Base-by-base conservation (phyloP, 2,113 vertebrate genomes). In the Anseranas semipalmata region DNA sequence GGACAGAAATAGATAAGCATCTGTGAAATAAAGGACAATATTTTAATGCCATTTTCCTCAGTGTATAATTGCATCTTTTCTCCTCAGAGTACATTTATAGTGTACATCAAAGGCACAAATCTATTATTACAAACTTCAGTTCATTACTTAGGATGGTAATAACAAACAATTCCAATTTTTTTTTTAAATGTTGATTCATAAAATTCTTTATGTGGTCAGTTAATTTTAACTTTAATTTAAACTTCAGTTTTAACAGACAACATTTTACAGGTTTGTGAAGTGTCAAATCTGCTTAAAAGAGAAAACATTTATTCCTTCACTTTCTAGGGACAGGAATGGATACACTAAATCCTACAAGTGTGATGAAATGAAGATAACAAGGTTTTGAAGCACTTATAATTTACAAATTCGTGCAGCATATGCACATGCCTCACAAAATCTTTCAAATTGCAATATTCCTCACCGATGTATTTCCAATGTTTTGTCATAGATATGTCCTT, bases 41-140 rank as follows among this genome's bases (percentile, higher is more conserved):
- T 28, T 95, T 93, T 75, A 89, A 96, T 87, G 93, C 30, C 16
- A 78, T 85, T 94, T 89, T 60, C 81, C 41, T 46, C 5, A 4
- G 50, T 45, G 72, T 35, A 65, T 93, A 91, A 93, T 53, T 68
- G 48, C 28, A 66, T 91, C 91, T 87, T 87, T 87, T 82, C 77
- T 93, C 70, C 77, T 76, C 86, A 82, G 81, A 96, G 35, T 68
- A 89, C 28, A 46, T 85, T 89, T 87, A 50, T 72, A 62, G 18
- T 60, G 77, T 89, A 89, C 81, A 95, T 89, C 76, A 89, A 92
- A 81, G 43, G 52, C 39, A 65, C 84, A 82, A 93, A 60, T 95
- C 79, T 75, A 92, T 93, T 85, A 93, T 48, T 87, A 81, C 66
- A 85, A 91, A 89, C 53, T 93, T 87, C 87, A 76, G 84, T 28